phyloP scores from a whole-genome alignment of 2,888 invertebrate species.

The Helobdella robusta region DNA sequence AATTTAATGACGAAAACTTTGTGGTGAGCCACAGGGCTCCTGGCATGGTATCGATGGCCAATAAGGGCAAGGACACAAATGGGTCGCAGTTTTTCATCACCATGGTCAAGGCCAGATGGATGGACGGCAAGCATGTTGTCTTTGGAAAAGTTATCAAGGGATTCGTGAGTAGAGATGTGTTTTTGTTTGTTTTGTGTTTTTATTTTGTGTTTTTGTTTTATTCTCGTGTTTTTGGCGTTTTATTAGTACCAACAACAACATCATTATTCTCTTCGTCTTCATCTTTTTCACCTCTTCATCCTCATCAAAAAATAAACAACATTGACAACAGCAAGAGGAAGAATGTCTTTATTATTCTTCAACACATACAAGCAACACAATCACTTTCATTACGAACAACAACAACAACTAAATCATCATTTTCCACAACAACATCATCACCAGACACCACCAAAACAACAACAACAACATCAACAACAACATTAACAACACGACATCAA shows the following conservation, averaged over 20 bases:
- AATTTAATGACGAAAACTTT: conserved; percentile 48
- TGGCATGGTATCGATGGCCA: conserved; percentile 50
- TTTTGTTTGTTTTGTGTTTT: background rate
- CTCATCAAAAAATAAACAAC: too few species aligned
- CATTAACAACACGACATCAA: background rate
- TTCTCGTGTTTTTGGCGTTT: background rate
- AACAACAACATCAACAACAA: background rate
- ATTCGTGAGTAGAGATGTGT: conserved; percentile 39
- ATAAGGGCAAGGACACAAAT: conserved; percentile 49
- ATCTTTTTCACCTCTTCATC: too few species aligned
- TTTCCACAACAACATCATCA: too few species aligned
- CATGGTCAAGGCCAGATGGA: conserved; percentile 47
- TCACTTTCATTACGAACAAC: too few species aligned
- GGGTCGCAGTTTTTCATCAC: conserved; percentile 50
- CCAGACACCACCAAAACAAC: too few species aligned
- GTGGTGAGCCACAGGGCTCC: conserved; percentile 43
- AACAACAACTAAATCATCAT: too few species aligned
- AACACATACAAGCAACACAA: too few species aligned
- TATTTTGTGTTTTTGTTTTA: background rate
- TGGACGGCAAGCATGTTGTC: conserved; percentile 48
- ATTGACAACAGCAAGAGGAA: too few species aligned
- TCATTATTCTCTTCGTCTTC: background rate
- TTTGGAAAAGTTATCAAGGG: conserved; percentile 49
- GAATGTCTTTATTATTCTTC: too few species aligned
- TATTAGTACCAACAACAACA: background rate